A percentile compares a stretch with the other conserved stretches of the same genome.
These are phyloP conservation scores for Diarsia rubi DNA, from an alignment of 2,888 invertebrate species.

Conservation along the genomic window DNA sequence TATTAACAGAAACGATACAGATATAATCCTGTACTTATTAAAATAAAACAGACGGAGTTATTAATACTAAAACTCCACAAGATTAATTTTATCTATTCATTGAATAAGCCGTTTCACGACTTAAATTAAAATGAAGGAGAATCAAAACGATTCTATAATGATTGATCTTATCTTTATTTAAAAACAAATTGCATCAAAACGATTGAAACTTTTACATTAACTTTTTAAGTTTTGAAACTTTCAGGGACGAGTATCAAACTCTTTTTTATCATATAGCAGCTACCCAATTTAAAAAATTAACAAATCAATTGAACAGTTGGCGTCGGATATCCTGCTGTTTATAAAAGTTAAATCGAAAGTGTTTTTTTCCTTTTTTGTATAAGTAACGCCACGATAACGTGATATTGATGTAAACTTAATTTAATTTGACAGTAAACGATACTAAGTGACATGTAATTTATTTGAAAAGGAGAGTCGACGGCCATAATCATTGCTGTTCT, in stretches of 20 bases:
- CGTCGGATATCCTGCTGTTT: slow-evolving; percentile 16
- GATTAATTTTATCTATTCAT: neutral
- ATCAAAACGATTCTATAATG: neutral
- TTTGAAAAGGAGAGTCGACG: slow-evolving; percentile 48
- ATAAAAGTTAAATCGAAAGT: neutral
- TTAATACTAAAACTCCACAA: neutral
- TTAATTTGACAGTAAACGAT: slow-evolving; percentile 69
- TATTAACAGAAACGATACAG: neutral
- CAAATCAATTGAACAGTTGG: neutral
- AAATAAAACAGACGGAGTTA: neutral
- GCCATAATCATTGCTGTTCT: slow-evolving; percentile 12
- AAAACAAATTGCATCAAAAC: neutral
- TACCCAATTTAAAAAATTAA: too few relatives aligned
- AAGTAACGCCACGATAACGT: slow-evolving; percentile 23
- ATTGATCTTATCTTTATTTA: too few relatives aligned
- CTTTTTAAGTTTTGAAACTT: neutral
- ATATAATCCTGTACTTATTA: neutral
- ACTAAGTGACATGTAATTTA: slow-evolving; percentile 67
- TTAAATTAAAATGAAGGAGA: neutral
- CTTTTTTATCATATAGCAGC: too few relatives aligned
- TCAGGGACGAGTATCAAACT: neutral
- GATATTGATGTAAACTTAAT: slow-evolving; percentile 69
- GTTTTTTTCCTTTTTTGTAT: neutral
- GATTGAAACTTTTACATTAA: neutral
- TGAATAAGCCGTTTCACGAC: neutral